Conservation (phyloP, 2,797 vertebrate genomes). For the Pseudochaenichthys georgianus region DNA sequence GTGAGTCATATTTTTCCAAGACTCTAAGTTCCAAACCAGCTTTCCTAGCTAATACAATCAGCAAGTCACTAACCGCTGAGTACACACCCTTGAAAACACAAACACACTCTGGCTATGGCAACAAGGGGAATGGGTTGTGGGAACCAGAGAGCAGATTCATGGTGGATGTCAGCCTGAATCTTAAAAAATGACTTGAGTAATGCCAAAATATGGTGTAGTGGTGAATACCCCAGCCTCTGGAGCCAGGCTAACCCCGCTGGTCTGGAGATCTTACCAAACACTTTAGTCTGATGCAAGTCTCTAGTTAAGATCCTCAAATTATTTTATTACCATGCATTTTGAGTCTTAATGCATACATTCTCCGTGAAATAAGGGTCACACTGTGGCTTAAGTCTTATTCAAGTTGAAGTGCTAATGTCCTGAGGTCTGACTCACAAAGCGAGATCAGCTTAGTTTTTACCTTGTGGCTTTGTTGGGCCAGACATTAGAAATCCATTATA, state of each 20-base stretch:
- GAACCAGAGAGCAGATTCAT: conserved; percentile 50
- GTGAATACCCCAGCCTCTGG: conserved; percentile 37
- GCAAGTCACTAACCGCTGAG: conserved; percentile 54
- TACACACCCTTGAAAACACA: conserved; percentile 67
- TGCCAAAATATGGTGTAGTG: conserved; percentile 39
- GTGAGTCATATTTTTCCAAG: conserved; percentile 65
- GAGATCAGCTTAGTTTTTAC: not conserved
- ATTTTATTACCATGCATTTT: conserved; percentile 37
- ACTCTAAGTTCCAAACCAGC: conserved; percentile 57
- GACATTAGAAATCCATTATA: conserved; percentile 10
- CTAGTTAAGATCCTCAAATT: conserved; percentile 34
- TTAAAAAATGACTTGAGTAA: conserved; percentile 23
- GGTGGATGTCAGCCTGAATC: conserved; percentile 24
- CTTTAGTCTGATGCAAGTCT: conserved; percentile 22
- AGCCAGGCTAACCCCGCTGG: conserved; percentile 43
- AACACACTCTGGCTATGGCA: conserved; percentile 66
- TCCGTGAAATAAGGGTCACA: not conserved
- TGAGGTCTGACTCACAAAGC: conserved; percentile 19
- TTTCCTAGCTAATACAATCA: conserved; percentile 65
- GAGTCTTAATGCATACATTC: conserved; percentile 18
- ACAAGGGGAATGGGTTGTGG: conserved; percentile 58
- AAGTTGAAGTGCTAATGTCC: conserved; percentile 12
- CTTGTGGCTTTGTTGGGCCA: conserved; percentile 30
- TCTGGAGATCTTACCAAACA: conserved; percentile 42
- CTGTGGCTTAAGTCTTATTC: conserved; percentile 1